Conservation (phyloP, 2,888 invertebrate species). For the Labia minor region DNA sequence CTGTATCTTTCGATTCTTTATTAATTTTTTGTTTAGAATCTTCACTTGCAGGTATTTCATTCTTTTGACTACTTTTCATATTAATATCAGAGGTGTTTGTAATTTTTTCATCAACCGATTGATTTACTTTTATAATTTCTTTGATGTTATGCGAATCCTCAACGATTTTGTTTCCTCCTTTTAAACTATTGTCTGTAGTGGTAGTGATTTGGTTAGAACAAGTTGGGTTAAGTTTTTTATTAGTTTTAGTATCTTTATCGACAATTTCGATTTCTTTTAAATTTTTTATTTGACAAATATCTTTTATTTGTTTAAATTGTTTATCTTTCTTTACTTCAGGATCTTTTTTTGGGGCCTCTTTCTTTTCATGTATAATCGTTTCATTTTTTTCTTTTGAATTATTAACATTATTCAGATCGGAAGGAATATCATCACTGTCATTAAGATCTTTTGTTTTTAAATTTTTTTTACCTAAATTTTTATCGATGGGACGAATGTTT, state of each 20-base stretch:
- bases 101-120: neutral
- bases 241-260: neutral
- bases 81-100: constrained; percentile 18
- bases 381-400: neutral
- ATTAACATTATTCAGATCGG: neutral
- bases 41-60: neutral
- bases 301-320: neutral
- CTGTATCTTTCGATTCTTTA: neutral
- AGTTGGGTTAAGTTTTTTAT: too few species aligned
- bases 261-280: constrained; percentile 1
- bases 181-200: neutral
- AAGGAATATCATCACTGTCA: neutral
- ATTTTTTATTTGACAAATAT: neutral
- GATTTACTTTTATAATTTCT: too few species aligned
- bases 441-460: neutral
- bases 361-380: neutral
- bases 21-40: neutral
- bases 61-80: constrained; percentile 16
- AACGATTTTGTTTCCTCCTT: too few species aligned
- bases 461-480: neutral
- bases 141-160: too few species aligned
- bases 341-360: neutral
- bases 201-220: too few species aligned
- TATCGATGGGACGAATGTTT: neutral
- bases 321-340: neutral